Evolutionary conservation across 2,113 vertebrate species (phyloP), one percentile per base, ranked within the genome.

Genomic region (Thryonomys swinderianus): DNA sequence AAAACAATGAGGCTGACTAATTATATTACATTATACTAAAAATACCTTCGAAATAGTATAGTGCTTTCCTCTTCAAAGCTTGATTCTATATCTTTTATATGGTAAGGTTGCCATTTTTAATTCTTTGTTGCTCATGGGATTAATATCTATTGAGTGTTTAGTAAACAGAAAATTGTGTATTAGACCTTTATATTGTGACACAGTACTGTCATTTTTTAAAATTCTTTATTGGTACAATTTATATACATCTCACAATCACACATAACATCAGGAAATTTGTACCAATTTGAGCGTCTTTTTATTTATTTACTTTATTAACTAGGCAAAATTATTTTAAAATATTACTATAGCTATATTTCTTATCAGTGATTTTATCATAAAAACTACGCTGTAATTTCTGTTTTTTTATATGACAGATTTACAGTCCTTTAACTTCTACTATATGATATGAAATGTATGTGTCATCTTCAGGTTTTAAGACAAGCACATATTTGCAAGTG

Each of bases 401-500:
- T 87, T 32, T 78, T 92, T 37, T 85, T 87, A 51, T 23, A 81
- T 51, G 71, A 55, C 78, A 9, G 71, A 87, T 94, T 90, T n/a
- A 45, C 0, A 30, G 40, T 55, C 37, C 5, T 57, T 67, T 61
- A 95, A 64, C 4, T 61, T 88, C 17, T 53, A 6, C 40, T 83
- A 74, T 13, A 45, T 11, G 34, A 80, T 13, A 85, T 74, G 5
- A 40, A 71, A 40, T 91, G 6, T 85, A 74, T 48, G 51, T 61
- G 17, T 37, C 2, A 6, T 93, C 21, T 76, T 48, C 7, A 78
- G 53, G 34, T 79, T 71, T 83, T 93, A 78, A 71, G 0, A 93
- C 78, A 88, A 45, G 5, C 42, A 86, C n/a, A 40, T 13, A 85
- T 78, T 76, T 94, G 48, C 48, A 55, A 71, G 10, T 48, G 13